These are phyloP conservation scores for Danio aesculapii DNA, from an alignment of 2,797 vertebrate genomes.

Conservation along the genomic window DNA sequence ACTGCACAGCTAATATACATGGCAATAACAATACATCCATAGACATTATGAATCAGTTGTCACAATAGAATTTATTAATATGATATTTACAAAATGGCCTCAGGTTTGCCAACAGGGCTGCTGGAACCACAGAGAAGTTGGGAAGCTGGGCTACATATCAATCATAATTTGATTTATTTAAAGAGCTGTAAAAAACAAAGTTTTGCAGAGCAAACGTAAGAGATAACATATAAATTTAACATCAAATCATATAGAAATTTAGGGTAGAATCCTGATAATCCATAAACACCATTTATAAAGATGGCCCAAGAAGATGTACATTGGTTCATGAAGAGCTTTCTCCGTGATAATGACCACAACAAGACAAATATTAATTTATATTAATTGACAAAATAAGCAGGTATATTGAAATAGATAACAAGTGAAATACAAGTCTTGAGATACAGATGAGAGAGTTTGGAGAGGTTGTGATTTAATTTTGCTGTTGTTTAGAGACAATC, in stretches of 20 bases:
- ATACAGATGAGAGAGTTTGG: neutral
- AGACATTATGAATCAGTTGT: slow-evolving; percentile 43
- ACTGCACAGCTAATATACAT: slow-evolving; percentile 30
- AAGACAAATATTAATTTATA: slow-evolving; percentile 17
- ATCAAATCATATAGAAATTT: slow-evolving; percentile 47
- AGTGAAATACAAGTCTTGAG: slow-evolving; percentile 7
- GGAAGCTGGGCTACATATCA: slow-evolving; percentile 36
- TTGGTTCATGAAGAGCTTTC: slow-evolving; percentile 41
- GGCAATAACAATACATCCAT: neutral
- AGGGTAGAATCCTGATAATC: slow-evolving; percentile 41
- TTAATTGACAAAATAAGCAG: slow-evolving; percentile 23
- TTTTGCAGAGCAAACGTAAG: slow-evolving; percentile 13
- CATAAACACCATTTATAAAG: slow-evolving; percentile 48
- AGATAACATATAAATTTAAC: slow-evolving; percentile 29
- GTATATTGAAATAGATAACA: too few relatives aligned
- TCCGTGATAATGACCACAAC: slow-evolving; percentile 33
- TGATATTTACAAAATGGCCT: slow-evolving; percentile 34
- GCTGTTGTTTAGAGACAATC: too few relatives aligned
- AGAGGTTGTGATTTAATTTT: too few relatives aligned
- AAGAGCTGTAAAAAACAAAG: slow-evolving; percentile 23
- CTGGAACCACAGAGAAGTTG: slow-evolving; percentile 17
- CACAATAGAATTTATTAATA: slow-evolving; percentile 42
- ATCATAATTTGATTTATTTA: slow-evolving; percentile 40
- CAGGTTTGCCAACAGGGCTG: slow-evolving; percentile 9
- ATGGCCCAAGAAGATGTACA: slow-evolving; percentile 49